Conservation (phyloP, 2,797 vertebrate genomes). For the Anguilla obscura region DNA sequence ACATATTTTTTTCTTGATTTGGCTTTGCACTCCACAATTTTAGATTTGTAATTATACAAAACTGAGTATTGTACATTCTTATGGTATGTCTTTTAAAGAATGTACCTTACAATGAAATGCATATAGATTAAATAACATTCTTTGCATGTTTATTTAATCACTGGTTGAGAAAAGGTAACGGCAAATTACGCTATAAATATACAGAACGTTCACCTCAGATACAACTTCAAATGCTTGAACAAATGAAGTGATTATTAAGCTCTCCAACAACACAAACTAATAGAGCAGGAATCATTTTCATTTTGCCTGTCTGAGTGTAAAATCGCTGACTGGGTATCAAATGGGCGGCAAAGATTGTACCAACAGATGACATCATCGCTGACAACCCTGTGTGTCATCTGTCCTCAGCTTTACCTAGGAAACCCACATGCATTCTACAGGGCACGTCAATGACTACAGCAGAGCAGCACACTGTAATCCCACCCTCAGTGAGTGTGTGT, state of each 20-base stretch:
- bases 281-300: neutral
- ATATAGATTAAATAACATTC: neutral
- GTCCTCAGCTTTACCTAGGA: constrained; percentile 24
- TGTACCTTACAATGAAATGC: too few species aligned
- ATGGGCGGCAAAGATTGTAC: constrained; percentile 34
- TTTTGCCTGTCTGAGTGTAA: neutral
- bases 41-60: neutral
- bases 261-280: neutral
- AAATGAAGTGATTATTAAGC: neutral
- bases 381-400: constrained; percentile 17
- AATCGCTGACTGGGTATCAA: constrained; percentile 29
- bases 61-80: neutral
- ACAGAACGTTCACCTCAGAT: neutral
- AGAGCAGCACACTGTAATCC: constrained; percentile 30
- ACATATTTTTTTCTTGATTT: too few species aligned
- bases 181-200: neutral
- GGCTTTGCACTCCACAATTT: too few species aligned
- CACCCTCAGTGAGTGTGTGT: constrained; percentile 31
- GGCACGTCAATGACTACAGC: constrained; percentile 21
- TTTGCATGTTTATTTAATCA: neutral
- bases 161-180: neutral
- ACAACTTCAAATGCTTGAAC: neutral
- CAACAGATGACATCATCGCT: constrained; percentile 44
- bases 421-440: constrained; percentile 9
- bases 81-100: neutral